Conservation (phyloP, 2,797 vertebrate species). For the Chelon labrosus region DNA sequence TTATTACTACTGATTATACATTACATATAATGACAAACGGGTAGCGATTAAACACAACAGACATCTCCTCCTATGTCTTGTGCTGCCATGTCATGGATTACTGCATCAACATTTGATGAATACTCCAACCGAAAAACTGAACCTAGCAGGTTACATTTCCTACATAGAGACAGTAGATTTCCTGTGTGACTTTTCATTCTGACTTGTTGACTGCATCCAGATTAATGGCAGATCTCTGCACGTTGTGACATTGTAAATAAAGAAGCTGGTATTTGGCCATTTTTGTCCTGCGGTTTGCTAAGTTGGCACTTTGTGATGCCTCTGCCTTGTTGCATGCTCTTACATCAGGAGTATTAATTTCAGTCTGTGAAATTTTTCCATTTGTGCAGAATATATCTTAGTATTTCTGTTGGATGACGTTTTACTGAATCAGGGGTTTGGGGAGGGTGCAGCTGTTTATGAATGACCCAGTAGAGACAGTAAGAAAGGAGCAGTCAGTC, state of each 20-base stretch:
- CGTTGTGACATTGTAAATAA: constrained; percentile 6
- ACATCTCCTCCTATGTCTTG: not conserved
- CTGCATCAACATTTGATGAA: not conserved
- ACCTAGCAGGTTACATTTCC: not conserved
- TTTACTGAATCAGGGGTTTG: constrained; percentile 30
- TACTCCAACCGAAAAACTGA: not conserved
- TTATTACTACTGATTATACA: not conserved
- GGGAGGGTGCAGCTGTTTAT: constrained; percentile 55
- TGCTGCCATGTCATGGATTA: not conserved
- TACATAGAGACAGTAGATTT: too few species aligned
- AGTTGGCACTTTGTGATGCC: constrained; percentile 18
- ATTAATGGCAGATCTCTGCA: not conserved
- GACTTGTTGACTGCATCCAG: not conserved
- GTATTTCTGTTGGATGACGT: constrained; percentile 21
- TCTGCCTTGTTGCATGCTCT: constrained; percentile 28
- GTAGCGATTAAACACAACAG: not conserved
- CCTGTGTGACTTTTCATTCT: too few species aligned
- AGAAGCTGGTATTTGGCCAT: not conserved
- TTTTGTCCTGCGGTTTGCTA: constrained; percentile 5
- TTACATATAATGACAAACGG: not conserved
- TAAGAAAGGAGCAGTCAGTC: constrained; percentile 43
- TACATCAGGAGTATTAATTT: constrained; percentile 29
- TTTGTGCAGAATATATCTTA: constrained; percentile 14
- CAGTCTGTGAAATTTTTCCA: constrained; percentile 8
- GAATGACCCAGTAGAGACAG: constrained; percentile 54